phyloP scores from a whole-genome alignment of 2,113 vertebrate species.

The Pollimyrus isidori region DNA sequence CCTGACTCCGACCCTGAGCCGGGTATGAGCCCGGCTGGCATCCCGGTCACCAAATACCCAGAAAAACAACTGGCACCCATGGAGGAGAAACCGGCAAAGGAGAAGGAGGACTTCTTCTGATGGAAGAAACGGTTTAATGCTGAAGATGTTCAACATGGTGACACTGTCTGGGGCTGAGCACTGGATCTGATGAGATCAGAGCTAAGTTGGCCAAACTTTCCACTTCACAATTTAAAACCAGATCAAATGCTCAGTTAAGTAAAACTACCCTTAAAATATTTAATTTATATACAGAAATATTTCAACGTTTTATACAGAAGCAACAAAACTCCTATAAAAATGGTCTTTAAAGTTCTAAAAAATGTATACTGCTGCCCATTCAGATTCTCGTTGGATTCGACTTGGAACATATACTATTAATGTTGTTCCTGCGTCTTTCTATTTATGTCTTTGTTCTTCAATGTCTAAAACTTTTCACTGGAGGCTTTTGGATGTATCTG shows the following conservation, averaged over 20 bases:
- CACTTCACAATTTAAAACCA: neutral
- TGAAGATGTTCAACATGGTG: neutral
- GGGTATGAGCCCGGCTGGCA: neutral
- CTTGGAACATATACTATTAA: neutral
- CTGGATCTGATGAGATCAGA: neutral
- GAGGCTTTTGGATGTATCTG: neutral
- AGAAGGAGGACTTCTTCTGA: constrained; percentile 31
- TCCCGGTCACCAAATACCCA: neutral
- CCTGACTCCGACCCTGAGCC: constrained; percentile 41
- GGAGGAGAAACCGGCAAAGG: constrained; percentile 17
- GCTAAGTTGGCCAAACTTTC: neutral
- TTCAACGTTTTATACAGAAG: neutral
- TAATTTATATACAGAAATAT: neutral
- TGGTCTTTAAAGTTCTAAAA: neutral
- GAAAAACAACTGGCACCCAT: constrained; percentile 13
- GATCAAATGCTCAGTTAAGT: neutral
- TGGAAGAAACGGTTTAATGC: neutral
- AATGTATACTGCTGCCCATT: neutral
- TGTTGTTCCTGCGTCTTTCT: neutral
- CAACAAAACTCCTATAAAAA: neutral
- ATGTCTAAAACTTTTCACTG: neutral
- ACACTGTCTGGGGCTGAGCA: neutral
- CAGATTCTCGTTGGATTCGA: neutral
- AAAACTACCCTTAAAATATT: neutral
- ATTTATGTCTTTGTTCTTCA: neutral